phyloP scores from a whole-genome alignment of 2,888 invertebrate species.

The Nasonovia ribisnigri region DNA sequence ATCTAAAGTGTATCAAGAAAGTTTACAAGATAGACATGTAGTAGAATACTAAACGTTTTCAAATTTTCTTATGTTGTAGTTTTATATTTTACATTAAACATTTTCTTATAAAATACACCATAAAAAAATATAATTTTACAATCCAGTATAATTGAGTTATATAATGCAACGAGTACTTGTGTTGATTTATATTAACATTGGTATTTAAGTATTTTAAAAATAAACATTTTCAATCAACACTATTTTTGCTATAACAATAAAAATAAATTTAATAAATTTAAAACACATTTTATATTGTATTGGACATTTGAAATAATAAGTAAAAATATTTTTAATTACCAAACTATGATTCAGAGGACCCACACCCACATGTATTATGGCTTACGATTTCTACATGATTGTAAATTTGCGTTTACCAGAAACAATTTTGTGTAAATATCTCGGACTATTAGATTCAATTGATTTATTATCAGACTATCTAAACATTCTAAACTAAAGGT shows the following conservation, averaged over 20 bases:
- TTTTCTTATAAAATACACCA: not conserved
- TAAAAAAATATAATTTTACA: not conserved
- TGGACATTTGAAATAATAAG: not conserved
- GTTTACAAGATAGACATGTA: not conserved
- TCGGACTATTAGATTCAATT: not conserved
- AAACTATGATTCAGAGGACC: not conserved
- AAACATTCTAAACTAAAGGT: not conserved
- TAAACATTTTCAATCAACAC: not conserved
- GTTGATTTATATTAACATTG: not conserved
- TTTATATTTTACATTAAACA: not conserved
- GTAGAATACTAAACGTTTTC: not conserved
- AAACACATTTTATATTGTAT: not conserved
- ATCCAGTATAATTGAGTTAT: not conserved
- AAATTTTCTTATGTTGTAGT: not conserved
- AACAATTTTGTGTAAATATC: not conserved
- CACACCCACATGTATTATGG: not conserved
- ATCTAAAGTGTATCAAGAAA: slow-evolving; percentile 3
- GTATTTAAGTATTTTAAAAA: not conserved
- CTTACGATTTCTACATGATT: not conserved
- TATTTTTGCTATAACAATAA: not conserved
- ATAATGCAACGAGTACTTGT: not conserved
- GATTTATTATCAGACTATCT: not conserved
- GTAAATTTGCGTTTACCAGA: not conserved
- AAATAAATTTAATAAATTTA: not conserved
- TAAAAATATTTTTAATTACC: not conserved